Base-by-base conservation (phyloP, 2,888 invertebrate species). In the Odontothrips loti region DNA sequence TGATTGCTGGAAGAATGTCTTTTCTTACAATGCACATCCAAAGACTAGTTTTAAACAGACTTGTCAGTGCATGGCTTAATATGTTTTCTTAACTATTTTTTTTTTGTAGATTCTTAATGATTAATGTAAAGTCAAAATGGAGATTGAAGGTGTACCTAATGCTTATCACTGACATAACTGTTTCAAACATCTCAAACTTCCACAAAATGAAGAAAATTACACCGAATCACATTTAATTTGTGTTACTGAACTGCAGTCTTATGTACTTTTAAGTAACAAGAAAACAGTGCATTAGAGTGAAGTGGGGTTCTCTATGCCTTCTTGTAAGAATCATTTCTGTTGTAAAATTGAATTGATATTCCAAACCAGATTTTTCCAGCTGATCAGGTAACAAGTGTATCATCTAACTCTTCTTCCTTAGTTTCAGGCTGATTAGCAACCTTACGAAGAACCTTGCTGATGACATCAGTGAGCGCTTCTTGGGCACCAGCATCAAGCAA, bases 381-480 rank as follows among this genome's bases (percentile, higher is more conserved):
- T 75, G 23, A 27, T 95, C 93, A 96, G 88, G 93, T 93, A 88
- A 96, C 90, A 86, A 97, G 89, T 81, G 97, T 97, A 87, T 96
- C 95, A 88, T 98, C 98, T 83, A 97, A 91, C 87, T 97, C 96
- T 86, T 97, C 96, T 87, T 96, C 95, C 87, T 95, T 95, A 84
- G 94, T 94, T 87, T 95, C 94, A 27, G 93, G 90, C 86, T 94
- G 94, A 63, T 91, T 90, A 82, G 92, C 89, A 23, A 93, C 90
- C 88, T 96, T 96, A 83, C 94, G 93, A 86, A 96, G 89, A 83
- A 96, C 95, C 89, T 97, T 97, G 86, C 92, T 93, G 84, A 96
- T 94, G 82, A 97, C 96, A 87, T 98, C 98, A 82, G 91, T 91
- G 83, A 98, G 89, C 3, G 97, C 94, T 87, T 97, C 97, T 84